Evolutionary conservation across 2,888 invertebrate species (phyloP), one percentile per base, ranked within the genome.

Genomic region (Acleris holmiana): DNA sequence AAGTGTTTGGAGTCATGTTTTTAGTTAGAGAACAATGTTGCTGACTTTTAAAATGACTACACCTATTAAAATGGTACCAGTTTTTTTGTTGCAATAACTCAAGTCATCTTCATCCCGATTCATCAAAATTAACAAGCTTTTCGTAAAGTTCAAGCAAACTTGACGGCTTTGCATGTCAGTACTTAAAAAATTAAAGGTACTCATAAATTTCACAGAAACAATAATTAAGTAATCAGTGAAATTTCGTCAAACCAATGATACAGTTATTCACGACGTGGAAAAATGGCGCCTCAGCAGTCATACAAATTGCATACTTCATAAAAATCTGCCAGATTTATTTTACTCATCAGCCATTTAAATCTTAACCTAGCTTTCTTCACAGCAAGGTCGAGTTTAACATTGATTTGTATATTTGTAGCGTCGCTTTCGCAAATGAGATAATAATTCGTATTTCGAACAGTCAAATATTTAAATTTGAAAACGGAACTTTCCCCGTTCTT

Each of bases 221-320:
- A 87, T 84, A 88, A 90, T 89, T 89, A 90, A 90, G 84, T 86
- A 90, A 89, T 90, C 86, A 86, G 71, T 74, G 76, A 82, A 86
- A 80, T 86, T 85, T 83, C 83, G 83, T 83, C 85, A 88, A 86
- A 86, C 83, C 83, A 75, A 79, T 82, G 89, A 79, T 88, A 90
- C 88, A 90, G 87, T 86, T 88, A 86, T 81, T 80, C 83, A 81
- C 78, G 77, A 78, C 73, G 74, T 72, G 73, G 69, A 76, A 82
- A 87, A 78, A 80, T 78, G 85, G 84, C 85, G 86, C 85, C 79
- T 78, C 73, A 75, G 77, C 73, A 73, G 70, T 70, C 74, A 69
- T 71, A 74, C 72, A 73, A 77, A 76, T 78, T 79, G 74, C 75
- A 65, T 69, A 74, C 64, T 67, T 59, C 61, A 71, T 72, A 74